Evolutionary conservation across 2,797 vertebrate genomes (phyloP).

Genomic region (Ctenopoma kingsleyae): DNA sequence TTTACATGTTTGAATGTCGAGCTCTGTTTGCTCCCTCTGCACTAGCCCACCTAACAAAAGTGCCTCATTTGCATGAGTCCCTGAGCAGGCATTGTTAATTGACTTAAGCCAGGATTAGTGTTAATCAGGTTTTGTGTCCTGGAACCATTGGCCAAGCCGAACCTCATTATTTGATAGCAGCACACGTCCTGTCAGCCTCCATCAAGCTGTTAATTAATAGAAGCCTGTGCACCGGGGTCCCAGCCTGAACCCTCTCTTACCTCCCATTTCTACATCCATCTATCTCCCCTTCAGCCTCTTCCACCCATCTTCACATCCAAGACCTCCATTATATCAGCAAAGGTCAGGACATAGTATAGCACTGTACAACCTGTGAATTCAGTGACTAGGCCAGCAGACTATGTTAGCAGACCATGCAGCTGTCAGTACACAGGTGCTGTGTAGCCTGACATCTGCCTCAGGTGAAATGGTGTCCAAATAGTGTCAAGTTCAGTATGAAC

Average conservation of each 20-base stretch:
- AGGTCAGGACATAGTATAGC: conserved; percentile 42
- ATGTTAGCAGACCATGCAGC: conserved; percentile 14
- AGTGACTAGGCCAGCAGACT: background rate
- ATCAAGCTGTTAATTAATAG: conserved; percentile 85
- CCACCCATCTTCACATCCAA: conserved; percentile 9
- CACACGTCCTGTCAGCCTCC: conserved; percentile 80
- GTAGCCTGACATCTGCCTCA: conserved; percentile 30
- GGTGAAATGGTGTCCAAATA: conserved; percentile 25
- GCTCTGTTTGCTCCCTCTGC: conserved; percentile 46
- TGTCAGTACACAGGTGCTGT: conserved; percentile 17
- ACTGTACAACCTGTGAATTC: conserved; percentile 26
- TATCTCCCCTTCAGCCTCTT: background rate
- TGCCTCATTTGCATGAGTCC: conserved; percentile 81
- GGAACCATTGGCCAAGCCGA: conserved; percentile 82
- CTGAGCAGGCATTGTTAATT: conserved; percentile 82
- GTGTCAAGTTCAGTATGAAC: conserved; percentile 24
- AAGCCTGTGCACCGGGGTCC: conserved; percentile 54
- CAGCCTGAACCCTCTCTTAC: conserved; percentile 41
- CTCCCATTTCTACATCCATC: conserved; percentile 21
- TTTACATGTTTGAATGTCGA: conserved; percentile 61
- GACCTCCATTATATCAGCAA: conserved; percentile 19
- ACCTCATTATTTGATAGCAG: conserved; percentile 87
- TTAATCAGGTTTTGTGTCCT: conserved; percentile 84
- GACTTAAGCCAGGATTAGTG: conserved; percentile 85
- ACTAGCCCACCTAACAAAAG: conserved; percentile 64